Base-by-base conservation (phyloP, 2,113 vertebrate species). In the Scortum barcoo region DNA sequence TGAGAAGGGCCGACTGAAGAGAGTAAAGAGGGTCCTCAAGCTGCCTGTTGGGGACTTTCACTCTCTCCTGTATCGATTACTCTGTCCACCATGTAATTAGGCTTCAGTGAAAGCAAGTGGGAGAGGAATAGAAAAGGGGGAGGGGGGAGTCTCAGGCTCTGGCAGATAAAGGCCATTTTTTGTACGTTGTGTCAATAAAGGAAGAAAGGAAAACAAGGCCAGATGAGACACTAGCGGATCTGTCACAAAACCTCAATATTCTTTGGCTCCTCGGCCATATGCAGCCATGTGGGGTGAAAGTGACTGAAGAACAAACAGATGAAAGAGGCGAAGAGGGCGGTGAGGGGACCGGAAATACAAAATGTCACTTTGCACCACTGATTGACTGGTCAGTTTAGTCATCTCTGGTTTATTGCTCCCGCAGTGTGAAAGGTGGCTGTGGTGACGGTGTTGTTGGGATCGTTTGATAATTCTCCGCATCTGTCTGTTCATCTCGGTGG, bases 11-110 rank as follows among this genome's bases (percentile, higher is more conserved):
- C 38, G 62, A 89, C 58, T 71, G 81, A 63, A 72, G 72, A 56
- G 71, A 85, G 84, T 78, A 83, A 86, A 90, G 85, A 89, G 76
- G 92, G 90, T 89, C 84, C 85, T 89, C 88, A 44, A 30, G 62
- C 86, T 73, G 87, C 85, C 91, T 91, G 88, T 87, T 91, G 74
- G 88, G 92, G 89, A 92, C 90, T 90, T 93, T 92, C 82, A 90
- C 83, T 93, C 90, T 91, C 88, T 89, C 68, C 87, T 81, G 81
- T 93, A 94, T 95, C 66, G 94, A 95, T 95, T 93, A 86, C 74
- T 86, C 88, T 93, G 91, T 93, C 94, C 92, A 78, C 81, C 65
- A 62, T 87, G 90, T 95, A 95, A 95, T 94, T 95, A 95, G 90
- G 86, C 92, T 86, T 89, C 63, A 42, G 85, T 90, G 85, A 93